Conservation (phyloP, 2,797 vertebrate species). For the Eidolon dupreanum region DNA sequence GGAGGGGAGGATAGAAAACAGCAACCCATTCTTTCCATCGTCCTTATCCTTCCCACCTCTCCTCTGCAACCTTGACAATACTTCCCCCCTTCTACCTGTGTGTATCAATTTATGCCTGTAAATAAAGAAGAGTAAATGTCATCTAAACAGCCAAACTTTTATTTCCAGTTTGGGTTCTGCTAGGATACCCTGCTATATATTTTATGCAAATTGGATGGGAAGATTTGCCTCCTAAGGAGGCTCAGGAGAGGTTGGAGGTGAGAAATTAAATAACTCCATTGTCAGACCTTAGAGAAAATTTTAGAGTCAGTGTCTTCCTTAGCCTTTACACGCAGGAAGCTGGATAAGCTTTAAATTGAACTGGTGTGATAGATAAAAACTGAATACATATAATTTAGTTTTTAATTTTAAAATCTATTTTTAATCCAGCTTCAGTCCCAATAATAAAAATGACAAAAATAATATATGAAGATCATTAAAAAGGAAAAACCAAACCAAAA, state of each 20-base stretch:
- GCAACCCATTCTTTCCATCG: rapidly evolving
- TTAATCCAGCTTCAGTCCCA: background rate
- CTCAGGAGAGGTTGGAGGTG: background rate
- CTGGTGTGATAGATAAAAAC: background rate
- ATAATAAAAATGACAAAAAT: background rate
- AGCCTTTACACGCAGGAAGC: background rate
- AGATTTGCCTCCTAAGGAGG: background rate
- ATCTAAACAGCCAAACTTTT: background rate
- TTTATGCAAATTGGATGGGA: background rate
- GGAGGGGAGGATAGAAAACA: background rate
- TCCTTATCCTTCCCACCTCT: background rate
- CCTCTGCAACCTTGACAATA: background rate
- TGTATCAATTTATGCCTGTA: background rate
- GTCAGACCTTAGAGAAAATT: background rate
- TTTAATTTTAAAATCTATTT: background rate
- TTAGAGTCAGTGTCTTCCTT: background rate
- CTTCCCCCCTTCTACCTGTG: background rate
- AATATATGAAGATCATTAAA: background rate
- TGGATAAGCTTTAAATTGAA: background rate
- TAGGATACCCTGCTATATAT: background rate
- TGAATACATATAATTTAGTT: background rate
- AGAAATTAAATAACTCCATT: background rate
- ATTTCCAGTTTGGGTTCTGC: background rate
- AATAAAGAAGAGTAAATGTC: background rate
- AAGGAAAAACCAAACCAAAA: background rate